Base-by-base conservation (phyloP, 2,888 invertebrate genomes). In the Scaptodrosophila latifasciaeformis region DNA sequence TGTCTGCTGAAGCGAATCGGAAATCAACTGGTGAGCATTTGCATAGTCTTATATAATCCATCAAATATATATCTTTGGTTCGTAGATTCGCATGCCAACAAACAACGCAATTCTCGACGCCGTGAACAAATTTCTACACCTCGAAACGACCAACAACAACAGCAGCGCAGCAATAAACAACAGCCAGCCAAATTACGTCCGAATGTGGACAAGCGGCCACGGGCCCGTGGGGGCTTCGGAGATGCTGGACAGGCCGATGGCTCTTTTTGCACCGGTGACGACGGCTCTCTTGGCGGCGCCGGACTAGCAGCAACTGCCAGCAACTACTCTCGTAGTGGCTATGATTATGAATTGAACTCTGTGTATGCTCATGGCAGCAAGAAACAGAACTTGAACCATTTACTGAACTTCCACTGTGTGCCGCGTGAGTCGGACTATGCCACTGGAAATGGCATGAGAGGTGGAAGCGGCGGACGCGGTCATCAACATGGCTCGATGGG, bases 311-410 rank as follows among this genome's bases (percentile, higher is more conserved):
- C 54, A 44, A 52, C 49, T 2, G 55, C 60, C 12, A 60, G 60
- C 40, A 62, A 55, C 54, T 61, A 67, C 87, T 42, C 56, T 39
- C 68, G 70, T 66, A 70, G 69, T 55, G 68, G 67, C 50, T 48
- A 51, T 62, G 75, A 83, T 44, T 75, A 81, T 85, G 95, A 95
- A 90, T 88, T 91, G 86, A 94, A 94, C 89, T 95, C 95, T 85
- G 92, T 94, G 80, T 91, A 93, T 89, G 88, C 90, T 85, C 91
- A 91, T 86, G 94, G 94, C 88, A 93, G 93, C 87, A 96, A 94
- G 87, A 96, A 96, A 89, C 94, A 93, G 88, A 96, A 94, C 88
- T 89, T 95, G 88, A 96, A 95, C 88, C 95, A 96, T 90, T 91
- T 97, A 90, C 90, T 96, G 81, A 96, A 96, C 88, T 97, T 97